Evolutionary conservation across 2,797 vertebrate genomes (phyloP).

Genomic region (Sphaeramia orbicularis): DNA sequence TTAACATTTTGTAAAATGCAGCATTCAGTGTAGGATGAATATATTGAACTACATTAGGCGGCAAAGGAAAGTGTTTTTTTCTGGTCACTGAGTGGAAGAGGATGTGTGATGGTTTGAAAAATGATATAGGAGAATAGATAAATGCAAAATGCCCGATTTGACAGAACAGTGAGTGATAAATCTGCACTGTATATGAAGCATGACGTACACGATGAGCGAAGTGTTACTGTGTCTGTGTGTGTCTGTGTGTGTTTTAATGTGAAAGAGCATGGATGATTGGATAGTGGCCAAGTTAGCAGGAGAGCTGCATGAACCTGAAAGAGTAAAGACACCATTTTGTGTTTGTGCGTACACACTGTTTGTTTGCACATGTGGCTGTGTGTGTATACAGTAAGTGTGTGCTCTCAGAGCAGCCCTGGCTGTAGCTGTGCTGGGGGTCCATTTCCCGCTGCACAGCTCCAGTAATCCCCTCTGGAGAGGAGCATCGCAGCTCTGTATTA

Average conservation of each 20-base stretch:
- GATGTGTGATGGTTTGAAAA: conserved; percentile 50
- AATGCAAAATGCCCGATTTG: conserved; percentile 37
- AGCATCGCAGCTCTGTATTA: conserved; percentile 71
- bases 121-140: conserved; percentile 24
- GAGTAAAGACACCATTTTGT: conserved; percentile 24
- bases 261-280: conserved; percentile 36
- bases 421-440: conserved; percentile 63
- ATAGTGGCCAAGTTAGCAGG: conserved; percentile 28
- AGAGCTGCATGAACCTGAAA: conserved; percentile 31
- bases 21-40: neutral
- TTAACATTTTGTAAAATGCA: neutral
- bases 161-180: conserved; percentile 26
- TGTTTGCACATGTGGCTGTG: conserved; percentile 19
- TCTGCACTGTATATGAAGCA: conserved; percentile 34
- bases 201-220: conserved; percentile 30
- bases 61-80: conserved; percentile 8
- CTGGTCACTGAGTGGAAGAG: conserved; percentile 49
- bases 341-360: conserved; percentile 6
- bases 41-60: conserved; percentile 9
- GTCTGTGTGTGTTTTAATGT: neutral
- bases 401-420: conserved; percentile 54
- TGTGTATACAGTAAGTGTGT: conserved; percentile 43
- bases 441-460: conserved; percentile 70
- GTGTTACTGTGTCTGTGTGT: conserved; percentile 17
- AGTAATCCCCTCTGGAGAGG: conserved; percentile 80